Percentiles rank a stretch among this genome's conserved stretches.
Conservation (phyloP, 2,797 vertebrate species). For the Molossus alvarezi region DNA sequence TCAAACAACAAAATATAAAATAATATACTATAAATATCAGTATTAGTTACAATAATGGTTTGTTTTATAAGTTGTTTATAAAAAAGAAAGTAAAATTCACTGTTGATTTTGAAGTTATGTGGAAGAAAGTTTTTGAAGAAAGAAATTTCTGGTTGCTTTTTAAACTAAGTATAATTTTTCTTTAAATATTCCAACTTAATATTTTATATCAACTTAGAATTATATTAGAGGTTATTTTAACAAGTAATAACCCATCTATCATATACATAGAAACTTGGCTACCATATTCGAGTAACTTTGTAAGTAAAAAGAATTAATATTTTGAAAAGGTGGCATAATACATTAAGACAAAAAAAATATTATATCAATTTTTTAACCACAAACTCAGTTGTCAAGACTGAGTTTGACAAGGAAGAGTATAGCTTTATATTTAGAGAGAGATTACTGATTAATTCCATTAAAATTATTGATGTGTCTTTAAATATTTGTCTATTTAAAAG, state of each 20-base stretch:
- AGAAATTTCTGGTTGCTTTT: background rate
- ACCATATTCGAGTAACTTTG: background rate
- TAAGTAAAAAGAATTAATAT: constrained; percentile 61
- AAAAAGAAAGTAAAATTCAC: background rate
- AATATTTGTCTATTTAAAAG: background rate
- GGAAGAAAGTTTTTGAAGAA: background rate
- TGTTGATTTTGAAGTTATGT: background rate
- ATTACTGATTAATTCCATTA: background rate
- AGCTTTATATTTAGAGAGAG: background rate
- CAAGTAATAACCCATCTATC: background rate
- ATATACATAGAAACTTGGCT: background rate
- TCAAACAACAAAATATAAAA: background rate
- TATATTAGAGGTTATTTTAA: background rate
- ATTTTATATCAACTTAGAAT: background rate
- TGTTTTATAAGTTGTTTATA: background rate
- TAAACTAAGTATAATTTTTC: background rate
- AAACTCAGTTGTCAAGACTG: background rate
- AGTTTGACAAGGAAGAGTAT: background rate
- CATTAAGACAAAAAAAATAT: constrained; percentile 57
- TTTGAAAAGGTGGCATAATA: constrained; percentile 79
- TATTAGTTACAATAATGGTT: background rate
- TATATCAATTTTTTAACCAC: constrained; percentile 73
- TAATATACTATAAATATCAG: background rate
- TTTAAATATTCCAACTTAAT: background rate
- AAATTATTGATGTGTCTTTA: background rate